phyloP scores from a whole-genome alignment of 1,140 invertebrate species.

The Ceratina calcarata region DNA sequence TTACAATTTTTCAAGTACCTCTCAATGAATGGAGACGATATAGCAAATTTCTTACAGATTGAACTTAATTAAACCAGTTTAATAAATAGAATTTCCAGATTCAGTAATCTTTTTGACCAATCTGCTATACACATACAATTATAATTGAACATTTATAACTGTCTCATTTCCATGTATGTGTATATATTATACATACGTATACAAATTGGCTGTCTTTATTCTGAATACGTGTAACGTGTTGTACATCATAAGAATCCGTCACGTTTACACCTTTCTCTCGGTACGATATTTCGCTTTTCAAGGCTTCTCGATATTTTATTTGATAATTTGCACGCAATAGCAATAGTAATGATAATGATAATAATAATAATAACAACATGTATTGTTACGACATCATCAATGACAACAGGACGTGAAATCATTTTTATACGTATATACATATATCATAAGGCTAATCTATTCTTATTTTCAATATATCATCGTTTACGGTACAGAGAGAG shows the following conservation, averaged over 20 bases:
- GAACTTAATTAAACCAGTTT: too few species aligned
- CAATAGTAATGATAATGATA: constrained; percentile 57
- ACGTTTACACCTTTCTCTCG: constrained; percentile 69
- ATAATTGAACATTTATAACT: neutral
- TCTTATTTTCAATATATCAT: neutral
- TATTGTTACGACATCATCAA: constrained; percentile 57
- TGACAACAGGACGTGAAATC: constrained; percentile 50
- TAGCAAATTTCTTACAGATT: too few species aligned
- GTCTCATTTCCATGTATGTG: neutral
- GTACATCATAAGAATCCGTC: constrained; percentile 30
- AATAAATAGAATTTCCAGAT: too few species aligned
- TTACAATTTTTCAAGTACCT: too few species aligned
- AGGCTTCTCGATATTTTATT: constrained; percentile 69
- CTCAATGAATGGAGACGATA: too few species aligned
- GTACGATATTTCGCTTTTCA: constrained; percentile 63
- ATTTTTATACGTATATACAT: constrained; percentile 8
- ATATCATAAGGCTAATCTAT: neutral
- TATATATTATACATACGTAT: neutral
- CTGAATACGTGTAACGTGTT: constrained; percentile 9
- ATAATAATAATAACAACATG: constrained; percentile 69
- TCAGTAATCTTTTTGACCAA: too few species aligned
- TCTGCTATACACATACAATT: too few species aligned
- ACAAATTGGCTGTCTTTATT: neutral
- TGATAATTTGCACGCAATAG: constrained; percentile 74
- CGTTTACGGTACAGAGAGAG: too few species aligned